Conservation (phyloP, 30 jellyfish, hydroid and myxozoan species). For the Cassiopea andromeda region DNA sequence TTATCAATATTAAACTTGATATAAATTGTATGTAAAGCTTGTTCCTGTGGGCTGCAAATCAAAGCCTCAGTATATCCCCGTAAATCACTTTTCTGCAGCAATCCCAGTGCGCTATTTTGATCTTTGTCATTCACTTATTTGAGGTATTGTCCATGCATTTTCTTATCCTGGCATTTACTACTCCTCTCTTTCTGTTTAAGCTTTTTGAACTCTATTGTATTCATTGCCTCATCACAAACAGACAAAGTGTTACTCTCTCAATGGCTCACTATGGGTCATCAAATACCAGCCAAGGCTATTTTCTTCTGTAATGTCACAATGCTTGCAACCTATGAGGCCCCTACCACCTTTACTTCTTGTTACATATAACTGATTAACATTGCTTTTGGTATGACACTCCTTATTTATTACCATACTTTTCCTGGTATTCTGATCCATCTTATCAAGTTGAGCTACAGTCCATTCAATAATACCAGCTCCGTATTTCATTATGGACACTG, state of each 20-base stretch:
- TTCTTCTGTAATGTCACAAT: constrained; percentile 21
- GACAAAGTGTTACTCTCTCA: constrained; percentile 15
- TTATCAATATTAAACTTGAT: neutral
- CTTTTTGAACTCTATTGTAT: neutral
- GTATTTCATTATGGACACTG: neutral
- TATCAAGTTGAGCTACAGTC: neutral
- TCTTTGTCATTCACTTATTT: constrained; percentile 1
- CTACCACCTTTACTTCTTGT: constrained; percentile 26
- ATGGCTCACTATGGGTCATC: neutral
- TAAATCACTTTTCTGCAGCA: constrained; percentile 20
- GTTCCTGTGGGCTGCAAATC: constrained; percentile 39
- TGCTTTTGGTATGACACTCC: constrained; percentile 1
- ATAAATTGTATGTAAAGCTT: neutral
- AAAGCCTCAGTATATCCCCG: constrained; percentile 11
- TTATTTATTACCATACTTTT: constrained; percentile 20
- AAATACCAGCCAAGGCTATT: constrained; percentile 33
- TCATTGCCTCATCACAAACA: neutral
- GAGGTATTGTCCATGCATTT: constrained; percentile 25
- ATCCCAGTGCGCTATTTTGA: neutral
- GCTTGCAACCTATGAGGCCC: constrained; percentile 24
- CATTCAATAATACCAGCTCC: constrained; percentile 21
- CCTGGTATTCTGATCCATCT: neutral
- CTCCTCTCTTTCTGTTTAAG: neutral
- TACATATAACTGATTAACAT: constrained; percentile 16
- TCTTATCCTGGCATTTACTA: constrained; percentile 3